phyloP scores from a whole-genome alignment of 2,113 vertebrate species.

The Serilophus lunatus region DNA sequence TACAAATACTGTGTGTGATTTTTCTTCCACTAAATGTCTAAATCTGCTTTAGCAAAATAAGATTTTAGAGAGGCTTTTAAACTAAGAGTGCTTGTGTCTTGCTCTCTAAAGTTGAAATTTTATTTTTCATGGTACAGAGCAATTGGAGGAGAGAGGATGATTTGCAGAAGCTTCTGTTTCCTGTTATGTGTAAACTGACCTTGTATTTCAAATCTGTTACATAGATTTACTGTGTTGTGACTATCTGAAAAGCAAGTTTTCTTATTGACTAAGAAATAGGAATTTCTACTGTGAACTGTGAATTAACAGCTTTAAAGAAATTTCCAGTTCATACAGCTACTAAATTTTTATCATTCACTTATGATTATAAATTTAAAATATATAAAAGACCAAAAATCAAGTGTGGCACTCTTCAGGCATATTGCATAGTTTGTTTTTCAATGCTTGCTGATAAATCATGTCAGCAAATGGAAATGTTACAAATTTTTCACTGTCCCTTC shows the following conservation, averaged over 20 bases:
- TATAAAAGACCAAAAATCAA: background rate
- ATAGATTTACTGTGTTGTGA: background rate
- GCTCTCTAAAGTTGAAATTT: background rate
- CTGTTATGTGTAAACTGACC: background rate
- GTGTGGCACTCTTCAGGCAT: background rate
- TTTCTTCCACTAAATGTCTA: background rate
- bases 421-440: background rate
- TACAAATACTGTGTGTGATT: background rate
- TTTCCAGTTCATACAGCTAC: background rate
- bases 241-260: background rate
- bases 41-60: background rate
- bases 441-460: background rate
- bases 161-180: background rate
- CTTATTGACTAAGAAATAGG: background rate
- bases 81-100: background rate
- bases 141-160: background rate
- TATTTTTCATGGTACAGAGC: background rate
- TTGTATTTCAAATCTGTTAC: background rate
- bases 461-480: background rate
- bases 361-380: background rate
- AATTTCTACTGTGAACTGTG: background rate
- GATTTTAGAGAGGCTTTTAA: background rate
- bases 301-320: background rate
- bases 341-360: background rate
- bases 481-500: background rate